These are phyloP conservation scores for Hyles vespertilio DNA, from an alignment of 1,140 invertebrate genomes.

Conservation along the genomic window DNA sequence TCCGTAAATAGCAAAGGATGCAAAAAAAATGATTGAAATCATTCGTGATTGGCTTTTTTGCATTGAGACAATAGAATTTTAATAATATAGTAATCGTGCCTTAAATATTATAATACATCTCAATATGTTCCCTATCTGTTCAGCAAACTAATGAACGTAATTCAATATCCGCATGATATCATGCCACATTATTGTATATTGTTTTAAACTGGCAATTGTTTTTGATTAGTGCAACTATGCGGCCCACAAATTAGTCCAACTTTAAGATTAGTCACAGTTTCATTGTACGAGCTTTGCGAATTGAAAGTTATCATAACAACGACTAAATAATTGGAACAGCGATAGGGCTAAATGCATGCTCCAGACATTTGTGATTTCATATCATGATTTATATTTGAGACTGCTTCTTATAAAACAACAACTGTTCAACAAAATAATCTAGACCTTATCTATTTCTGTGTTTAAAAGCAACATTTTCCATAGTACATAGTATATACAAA, in stretches of 20 bases:
- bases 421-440: no score
- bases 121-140: neutral
- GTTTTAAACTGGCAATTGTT: slow-evolving; percentile 30
- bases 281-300: slow-evolving; percentile 27
- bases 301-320: slow-evolving; percentile 24
- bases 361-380: no score
- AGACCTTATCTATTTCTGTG: no score
- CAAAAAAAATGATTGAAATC: neutral
- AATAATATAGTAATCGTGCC: no score
- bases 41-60: neutral
- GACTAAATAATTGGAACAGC: neutral
- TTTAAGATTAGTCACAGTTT: slow-evolving; percentile 30
- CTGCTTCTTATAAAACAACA: no score
- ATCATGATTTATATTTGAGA: no score
- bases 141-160: slow-evolving; percentile 11
- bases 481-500: no score
- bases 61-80: no score
- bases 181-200: slow-evolving; percentile 17
- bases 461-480: no score
- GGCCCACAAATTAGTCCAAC: slow-evolving; percentile 32
- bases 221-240: slow-evolving; percentile 33
- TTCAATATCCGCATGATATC: slow-evolving; percentile 25
- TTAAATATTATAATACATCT: neutral
- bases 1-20: neutral
- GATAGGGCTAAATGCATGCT: no score